phyloP scores from a whole-genome alignment of 2,797 vertebrate genomes.

The Anabas testudineus region DNA sequence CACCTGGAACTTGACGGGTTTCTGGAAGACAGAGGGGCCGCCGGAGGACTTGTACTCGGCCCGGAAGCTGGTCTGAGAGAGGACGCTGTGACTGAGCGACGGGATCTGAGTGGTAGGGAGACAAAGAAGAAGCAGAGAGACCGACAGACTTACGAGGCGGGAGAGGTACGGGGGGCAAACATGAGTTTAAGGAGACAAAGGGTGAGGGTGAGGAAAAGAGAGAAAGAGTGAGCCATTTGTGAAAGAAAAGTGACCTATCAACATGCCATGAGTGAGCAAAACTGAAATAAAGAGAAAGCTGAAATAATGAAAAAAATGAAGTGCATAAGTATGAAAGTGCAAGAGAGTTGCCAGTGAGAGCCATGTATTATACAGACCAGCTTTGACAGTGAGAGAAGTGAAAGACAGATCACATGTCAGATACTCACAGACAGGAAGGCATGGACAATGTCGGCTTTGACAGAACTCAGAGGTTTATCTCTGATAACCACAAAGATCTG shows the following conservation, averaged over 20 bases:
- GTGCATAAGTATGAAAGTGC: constrained; percentile 54
- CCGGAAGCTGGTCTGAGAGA: constrained; percentile 94
- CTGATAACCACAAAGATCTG: constrained; percentile 95
- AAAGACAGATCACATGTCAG: constrained; percentile 35
- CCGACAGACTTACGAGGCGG: constrained; percentile 84
- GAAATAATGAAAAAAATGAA: constrained; percentile 69
- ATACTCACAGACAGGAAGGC: constrained; percentile 93
- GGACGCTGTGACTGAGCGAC: constrained; percentile 93
- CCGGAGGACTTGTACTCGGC: constrained; percentile 92
- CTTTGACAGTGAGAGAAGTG: constrained; percentile 28
- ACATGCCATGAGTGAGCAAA: constrained; percentile 66
- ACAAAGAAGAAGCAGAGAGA: constrained; percentile 83
- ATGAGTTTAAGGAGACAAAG: constrained; percentile 80
- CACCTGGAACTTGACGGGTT: constrained; percentile 93
- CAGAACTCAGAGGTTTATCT: constrained; percentile 94
- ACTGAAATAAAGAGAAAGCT: constrained; percentile 63
- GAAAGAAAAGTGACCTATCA: constrained; percentile 71
- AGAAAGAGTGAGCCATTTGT: constrained; percentile 79
- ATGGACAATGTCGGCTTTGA: constrained; percentile 96
- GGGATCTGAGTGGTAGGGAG: constrained; percentile 87
- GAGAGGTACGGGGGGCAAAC: constrained; percentile 75
- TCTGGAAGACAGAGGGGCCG: constrained; percentile 94
- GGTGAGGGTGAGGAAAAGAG: constrained; percentile 79
- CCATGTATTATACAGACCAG: constrained; percentile 54
- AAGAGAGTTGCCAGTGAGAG: constrained; percentile 50